These are phyloP conservation scores for Diaphora mendica DNA, from an alignment of 2,888 invertebrate species.

Conservation along the genomic window DNA sequence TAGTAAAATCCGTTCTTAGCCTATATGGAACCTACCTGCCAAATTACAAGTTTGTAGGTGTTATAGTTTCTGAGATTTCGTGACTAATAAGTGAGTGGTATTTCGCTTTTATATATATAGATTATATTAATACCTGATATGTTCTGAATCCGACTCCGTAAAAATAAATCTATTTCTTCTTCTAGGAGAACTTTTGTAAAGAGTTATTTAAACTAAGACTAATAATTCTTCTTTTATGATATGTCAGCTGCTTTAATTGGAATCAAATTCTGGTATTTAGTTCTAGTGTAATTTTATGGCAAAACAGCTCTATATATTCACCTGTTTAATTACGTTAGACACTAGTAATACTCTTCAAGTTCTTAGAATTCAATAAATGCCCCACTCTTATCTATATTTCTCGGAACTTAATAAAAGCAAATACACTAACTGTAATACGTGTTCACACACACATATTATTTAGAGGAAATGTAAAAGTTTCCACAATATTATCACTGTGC, in stretches of 20 bases:
- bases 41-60: no score
- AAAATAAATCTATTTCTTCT: not conserved
- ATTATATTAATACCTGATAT: no score
- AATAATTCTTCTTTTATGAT: not conserved
- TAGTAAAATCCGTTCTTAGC: no score
- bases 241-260: not conserved
- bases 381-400: conserved; percentile 7
- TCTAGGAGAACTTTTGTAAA: not conserved
- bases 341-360: not conserved
- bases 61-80: no score
- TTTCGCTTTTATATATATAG: no score
- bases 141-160: not conserved
- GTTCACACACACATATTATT: conserved; percentile 36
- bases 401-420: conserved; percentile 9
- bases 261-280: not conserved
- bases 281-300: not conserved
- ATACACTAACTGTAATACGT: conserved; percentile 25
- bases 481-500: conserved; percentile 55
- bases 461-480: conserved; percentile 57
- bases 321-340: not conserved
- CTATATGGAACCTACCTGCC: no score
- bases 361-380: not conserved
- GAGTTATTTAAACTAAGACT: not conserved
- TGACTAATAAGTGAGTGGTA: no score
- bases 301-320: not conserved